phyloP scores from a whole-genome alignment of 2,888 invertebrate genomes.

The Aporophyla lueneburgensis region DNA sequence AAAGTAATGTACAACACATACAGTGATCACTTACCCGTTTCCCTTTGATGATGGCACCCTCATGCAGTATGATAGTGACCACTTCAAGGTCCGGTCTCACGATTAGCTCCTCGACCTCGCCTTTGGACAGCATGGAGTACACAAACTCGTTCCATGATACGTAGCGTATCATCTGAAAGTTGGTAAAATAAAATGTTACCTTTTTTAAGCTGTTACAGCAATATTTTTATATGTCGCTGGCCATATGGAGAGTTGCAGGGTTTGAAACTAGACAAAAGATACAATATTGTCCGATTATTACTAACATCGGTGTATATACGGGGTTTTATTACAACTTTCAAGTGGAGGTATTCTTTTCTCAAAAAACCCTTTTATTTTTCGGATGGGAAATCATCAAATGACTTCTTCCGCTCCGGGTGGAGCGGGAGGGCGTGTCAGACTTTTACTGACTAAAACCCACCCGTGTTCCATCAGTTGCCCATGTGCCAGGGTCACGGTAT shows the following conservation, averaged over 20 bases:
- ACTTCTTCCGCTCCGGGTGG: too few relatives aligned
- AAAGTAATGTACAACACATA: neutral
- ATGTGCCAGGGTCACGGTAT: too few relatives aligned
- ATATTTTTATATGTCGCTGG: neutral
- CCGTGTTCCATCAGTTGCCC: too few relatives aligned
- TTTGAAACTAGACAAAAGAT: neutral
- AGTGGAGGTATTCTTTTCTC: too few relatives aligned
- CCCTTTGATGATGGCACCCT: conserved; percentile 97
- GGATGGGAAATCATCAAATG: too few relatives aligned
- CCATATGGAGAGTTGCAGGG: neutral
- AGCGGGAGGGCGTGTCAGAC: too few relatives aligned
- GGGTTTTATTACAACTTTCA: too few relatives aligned
- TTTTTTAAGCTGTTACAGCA: neutral
- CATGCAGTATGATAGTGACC: conserved; percentile 95
- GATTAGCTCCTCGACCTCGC: conserved; percentile 97
- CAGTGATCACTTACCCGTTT: conserved; percentile 87
- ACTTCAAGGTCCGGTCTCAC: conserved; percentile 96
- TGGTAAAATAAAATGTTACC: neutral
- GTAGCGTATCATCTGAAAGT: conserved; percentile 92
- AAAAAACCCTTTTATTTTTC: too few relatives aligned
- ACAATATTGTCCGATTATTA: too few relatives aligned
- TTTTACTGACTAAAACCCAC: too few relatives aligned
- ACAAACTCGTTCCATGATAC: conserved; percentile 99
- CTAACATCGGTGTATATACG: too few relatives aligned
- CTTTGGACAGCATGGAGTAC: conserved; percentile 97